Conservation (phyloP, 2,113 vertebrate genomes). For the Ahaetulla prasina region DNA sequence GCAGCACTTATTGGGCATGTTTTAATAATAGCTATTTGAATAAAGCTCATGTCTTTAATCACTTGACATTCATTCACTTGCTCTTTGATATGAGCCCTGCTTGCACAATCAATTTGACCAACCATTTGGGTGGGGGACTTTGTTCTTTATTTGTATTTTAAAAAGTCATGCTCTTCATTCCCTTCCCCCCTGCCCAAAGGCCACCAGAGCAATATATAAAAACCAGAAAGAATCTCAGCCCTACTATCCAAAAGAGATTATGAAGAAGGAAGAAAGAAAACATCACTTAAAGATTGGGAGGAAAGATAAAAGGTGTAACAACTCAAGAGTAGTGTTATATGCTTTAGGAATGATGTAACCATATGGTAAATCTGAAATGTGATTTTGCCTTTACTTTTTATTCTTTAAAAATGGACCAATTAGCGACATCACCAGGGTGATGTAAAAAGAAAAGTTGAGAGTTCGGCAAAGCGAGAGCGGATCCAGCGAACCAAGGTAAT, state of each 20-base stretch:
- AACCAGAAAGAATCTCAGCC: neutral
- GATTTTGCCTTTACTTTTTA: conserved; percentile 21
- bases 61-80: neutral
- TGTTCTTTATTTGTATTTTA: neutral
- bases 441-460: conserved; percentile 76
- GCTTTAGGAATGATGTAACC: neutral
- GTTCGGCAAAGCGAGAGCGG: conserved; percentile 68
- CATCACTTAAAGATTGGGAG: neutral
- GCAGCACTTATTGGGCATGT: neutral
- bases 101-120: neutral
- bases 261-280: neutral
- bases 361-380: neutral
- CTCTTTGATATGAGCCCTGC: neutral
- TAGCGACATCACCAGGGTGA: conserved; percentile 80
- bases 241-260: neutral
- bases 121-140: neutral
- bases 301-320: neutral
- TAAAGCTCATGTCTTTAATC: neutral
- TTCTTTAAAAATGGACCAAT: neutral
- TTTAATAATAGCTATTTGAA: neutral
- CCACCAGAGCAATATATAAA: neutral
- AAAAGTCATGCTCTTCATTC: neutral
- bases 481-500: conserved; percentile 80
- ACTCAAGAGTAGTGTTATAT: neutral
- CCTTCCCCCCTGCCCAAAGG: neutral